These are phyloP conservation scores for Arnoldichthys spilopterus DNA, from an alignment of 2,797 vertebrate genomes.

Conservation along the genomic window DNA sequence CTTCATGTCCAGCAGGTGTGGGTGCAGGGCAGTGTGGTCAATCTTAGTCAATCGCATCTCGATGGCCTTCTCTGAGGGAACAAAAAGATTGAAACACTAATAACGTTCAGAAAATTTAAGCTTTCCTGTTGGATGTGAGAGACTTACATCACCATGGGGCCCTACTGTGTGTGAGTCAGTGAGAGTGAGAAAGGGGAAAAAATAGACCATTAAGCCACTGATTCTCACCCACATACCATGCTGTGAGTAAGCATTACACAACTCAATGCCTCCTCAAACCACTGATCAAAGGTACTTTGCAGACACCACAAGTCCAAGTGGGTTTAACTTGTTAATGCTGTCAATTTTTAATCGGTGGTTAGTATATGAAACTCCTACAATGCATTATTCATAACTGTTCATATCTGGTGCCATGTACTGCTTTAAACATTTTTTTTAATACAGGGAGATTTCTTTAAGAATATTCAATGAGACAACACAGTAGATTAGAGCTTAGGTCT, in stretches of 20 bases:
- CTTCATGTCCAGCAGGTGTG: constrained; percentile 98
- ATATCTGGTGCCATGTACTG: background rate
- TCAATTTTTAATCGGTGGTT: background rate
- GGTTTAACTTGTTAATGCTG: background rate
- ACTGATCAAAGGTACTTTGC: constrained; percentile 13
- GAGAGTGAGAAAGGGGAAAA: constrained; percentile 29
- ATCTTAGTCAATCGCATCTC: constrained; percentile 94
- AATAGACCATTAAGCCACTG: background rate
- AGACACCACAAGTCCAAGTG: background rate
- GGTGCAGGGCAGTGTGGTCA: constrained; percentile 96
- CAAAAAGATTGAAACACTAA: background rate
- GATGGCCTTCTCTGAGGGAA: constrained; percentile 89
- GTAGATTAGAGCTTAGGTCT: background rate
- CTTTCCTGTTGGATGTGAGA: background rate
- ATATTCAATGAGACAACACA: background rate
- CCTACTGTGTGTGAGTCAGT: constrained; percentile 9
- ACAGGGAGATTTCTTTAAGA: background rate
- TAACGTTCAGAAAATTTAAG: background rate
- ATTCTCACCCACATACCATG: constrained; percentile 41
- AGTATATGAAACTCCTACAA: constrained; percentile 7
- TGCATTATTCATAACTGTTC: constrained; percentile 8
- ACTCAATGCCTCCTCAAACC: constrained; percentile 16
- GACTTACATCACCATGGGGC: constrained; percentile 5
- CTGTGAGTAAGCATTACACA: constrained; percentile 44
- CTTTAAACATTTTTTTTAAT: no score